Evolutionary conservation across 2,888 invertebrate genomes (phyloP), one percentile per base, ranked within the genome.

Genomic region (Pyrochroa serraticornis): DNA sequence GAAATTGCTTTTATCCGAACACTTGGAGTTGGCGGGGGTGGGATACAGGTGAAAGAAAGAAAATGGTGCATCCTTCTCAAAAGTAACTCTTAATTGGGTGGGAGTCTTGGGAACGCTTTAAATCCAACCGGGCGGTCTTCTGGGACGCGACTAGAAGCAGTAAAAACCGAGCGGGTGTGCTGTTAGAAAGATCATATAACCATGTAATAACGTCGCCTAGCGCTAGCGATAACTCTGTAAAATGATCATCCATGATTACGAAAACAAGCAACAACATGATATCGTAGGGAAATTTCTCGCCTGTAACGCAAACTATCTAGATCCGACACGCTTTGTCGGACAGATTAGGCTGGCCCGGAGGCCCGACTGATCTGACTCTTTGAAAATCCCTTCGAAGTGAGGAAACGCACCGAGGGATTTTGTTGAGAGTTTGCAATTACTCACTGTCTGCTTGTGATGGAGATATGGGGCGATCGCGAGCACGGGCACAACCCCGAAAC

Each of bases 371-470:
- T 56, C 64, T 63, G 62, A 65, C 67, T 62, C 64, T 65, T 66
- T 58, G 58, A 57, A 62, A 65, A 65, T 63, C 68, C 64, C 65
- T 60, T 52, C 65, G 66, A 71, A 72, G 72, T 71, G 74, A 71
- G 74, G 68, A 71, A 73, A 71, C 67, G 72, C 68, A 71, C 66
- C 70, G 52, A 54, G 72, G 70, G 72, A 74, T 74, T 69, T 67
- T 59, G 66, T 67, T 64, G 71, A 70, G 71, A 71, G 70, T 68
- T 68, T 61, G 72, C 74, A 72, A 75, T 75, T 73, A 74, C 73
- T 75, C 75, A 75, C 63, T 69, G 75, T 75, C 75, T 50, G 33
- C 37, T 37, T 13, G 38, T 44, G 50, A 50, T 39, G 56, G 45
- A 50, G 50, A 50, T 50, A 50, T 44, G 50, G 56, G 56, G 56